These are phyloP conservation scores for Triplophysa yarkandensis DNA, from an alignment of 2,797 vertebrate species.

Conservation along the genomic window DNA sequence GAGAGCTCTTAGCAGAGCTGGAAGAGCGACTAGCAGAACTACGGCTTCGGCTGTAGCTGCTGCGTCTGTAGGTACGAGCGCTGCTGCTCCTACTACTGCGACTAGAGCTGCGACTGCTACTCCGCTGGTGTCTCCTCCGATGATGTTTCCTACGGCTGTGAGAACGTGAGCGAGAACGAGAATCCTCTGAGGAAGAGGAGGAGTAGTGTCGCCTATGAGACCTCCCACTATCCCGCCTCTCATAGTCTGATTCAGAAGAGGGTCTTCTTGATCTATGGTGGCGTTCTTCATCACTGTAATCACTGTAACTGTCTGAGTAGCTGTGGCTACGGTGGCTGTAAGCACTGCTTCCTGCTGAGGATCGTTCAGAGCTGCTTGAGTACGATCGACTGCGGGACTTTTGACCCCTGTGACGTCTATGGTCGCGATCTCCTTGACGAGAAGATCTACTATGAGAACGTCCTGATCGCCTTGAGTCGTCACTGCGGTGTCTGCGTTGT, in stretches of 20 bases:
- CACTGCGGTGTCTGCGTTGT: slow-evolving; percentile 83
- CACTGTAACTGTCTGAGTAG: slow-evolving; percentile 91
- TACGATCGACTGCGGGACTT: slow-evolving; percentile 85
- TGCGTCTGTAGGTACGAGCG: slow-evolving; percentile 88
- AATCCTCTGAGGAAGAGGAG: slow-evolving; percentile 83
- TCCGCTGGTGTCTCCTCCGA: slow-evolving; percentile 74
- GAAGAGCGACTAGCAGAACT: slow-evolving; percentile 91
- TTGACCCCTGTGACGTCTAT: slow-evolving; percentile 73
- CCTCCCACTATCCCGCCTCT: slow-evolving; percentile 76
- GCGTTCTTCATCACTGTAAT: slow-evolving; percentile 84
- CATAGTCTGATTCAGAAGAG: slow-evolving; percentile 87
- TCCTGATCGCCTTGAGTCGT: slow-evolving; percentile 87
- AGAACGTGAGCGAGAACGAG: slow-evolving; percentile 87
- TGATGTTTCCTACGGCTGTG: slow-evolving; percentile 82
- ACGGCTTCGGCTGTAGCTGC: slow-evolving; percentile 89
- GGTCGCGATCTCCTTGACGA: slow-evolving; percentile 77
- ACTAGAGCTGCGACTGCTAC: slow-evolving; percentile 79
- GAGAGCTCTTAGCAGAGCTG: slow-evolving; percentile 76
- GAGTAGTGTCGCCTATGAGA: slow-evolving; percentile 87
- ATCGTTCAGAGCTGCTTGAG: slow-evolving; percentile 88
- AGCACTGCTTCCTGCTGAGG: slow-evolving; percentile 85
- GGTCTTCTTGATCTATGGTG: slow-evolving; percentile 69
- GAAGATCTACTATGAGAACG: slow-evolving; percentile 86
- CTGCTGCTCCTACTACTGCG: slow-evolving; percentile 90
- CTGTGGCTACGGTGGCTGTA: slow-evolving; percentile 89